A percentile compares a stretch with the other conserved stretches of the same genome.
Conservation (phyloP, 2,888 invertebrate species). For the Macrosiphum euphorbiae region DNA sequence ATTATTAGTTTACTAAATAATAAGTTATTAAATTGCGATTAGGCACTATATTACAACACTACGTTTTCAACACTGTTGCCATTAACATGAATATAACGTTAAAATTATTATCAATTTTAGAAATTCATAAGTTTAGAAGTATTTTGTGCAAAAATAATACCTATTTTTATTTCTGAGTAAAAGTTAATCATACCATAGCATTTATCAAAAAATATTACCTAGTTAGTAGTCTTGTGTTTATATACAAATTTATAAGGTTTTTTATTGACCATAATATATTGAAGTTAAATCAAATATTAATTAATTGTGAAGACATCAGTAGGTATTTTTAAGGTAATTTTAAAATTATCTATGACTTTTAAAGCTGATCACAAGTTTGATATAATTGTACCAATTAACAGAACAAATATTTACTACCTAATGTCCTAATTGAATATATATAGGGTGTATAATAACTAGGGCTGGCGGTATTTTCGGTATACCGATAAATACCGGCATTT, state of each 20-base stretch:
- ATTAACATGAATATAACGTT: neutral
- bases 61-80: neutral
- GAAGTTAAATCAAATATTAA: neutral
- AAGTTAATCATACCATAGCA: neutral
- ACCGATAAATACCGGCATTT: no score
- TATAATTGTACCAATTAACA: neutral
- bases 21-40: neutral
- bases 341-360: neutral
- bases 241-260: neutral
- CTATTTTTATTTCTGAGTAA: neutral
- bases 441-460: no score
- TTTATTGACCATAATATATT: neutral
- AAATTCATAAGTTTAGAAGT: neutral
- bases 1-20: neutral
- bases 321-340: neutral
- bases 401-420: no score
- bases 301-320: neutral
- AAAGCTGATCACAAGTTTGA: neutral
- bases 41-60: neutral
- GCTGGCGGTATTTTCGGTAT: no score
- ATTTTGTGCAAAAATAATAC: neutral
- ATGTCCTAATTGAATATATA: no score
- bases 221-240: neutral
- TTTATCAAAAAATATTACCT: neutral
- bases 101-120: neutral